Percentiles rank a stretch among this genome's conserved stretches.
Conservation (phyloP, 2,113 vertebrate species). For the Pholis gunnellus region DNA sequence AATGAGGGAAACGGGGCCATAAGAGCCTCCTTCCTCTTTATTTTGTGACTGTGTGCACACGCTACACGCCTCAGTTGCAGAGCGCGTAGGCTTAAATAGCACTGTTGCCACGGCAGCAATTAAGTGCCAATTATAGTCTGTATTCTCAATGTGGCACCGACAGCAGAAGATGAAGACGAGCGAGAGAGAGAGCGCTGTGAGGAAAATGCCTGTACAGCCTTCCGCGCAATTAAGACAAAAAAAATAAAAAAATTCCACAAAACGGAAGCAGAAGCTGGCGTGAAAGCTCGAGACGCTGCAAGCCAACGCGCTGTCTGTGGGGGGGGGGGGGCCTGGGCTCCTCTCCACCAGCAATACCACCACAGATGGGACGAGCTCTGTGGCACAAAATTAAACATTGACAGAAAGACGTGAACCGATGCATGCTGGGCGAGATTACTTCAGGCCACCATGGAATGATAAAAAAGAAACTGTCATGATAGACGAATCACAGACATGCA, state of each 20-base stretch:
- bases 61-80: conserved; percentile 58
- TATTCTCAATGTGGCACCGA: conserved; percentile 62
- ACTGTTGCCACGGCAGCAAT: conserved; percentile 83
- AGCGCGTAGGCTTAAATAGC: conserved; percentile 68
- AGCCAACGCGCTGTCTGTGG: conserved; percentile 27
- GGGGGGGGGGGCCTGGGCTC: conserved; percentile 39
- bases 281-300: conserved; percentile 6
- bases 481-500: background rate
- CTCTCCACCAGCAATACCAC: conserved; percentile 17
- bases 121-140: conserved; percentile 78
- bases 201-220: conserved; percentile 45
- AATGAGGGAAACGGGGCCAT: conserved; percentile 21
- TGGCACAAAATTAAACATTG: conserved; percentile 61
- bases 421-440: background rate
- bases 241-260: conserved; percentile 33
- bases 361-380: conserved; percentile 57
- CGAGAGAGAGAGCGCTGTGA: conserved; percentile 17
- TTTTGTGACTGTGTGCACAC: background rate
- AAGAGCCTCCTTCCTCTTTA: conserved; percentile 21
- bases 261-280: conserved; percentile 8
- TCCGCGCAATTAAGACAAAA: conserved; percentile 46
- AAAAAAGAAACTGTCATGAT: background rate
- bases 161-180: conserved; percentile 51
- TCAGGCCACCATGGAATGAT: background rate
- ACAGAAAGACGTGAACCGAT: conserved; percentile 31